Percentiles rank a stretch among this genome's conserved stretches.
Evolutionary conservation across 2,113 vertebrate genomes (phyloP).

Genomic region (Chitala chitala): DNA sequence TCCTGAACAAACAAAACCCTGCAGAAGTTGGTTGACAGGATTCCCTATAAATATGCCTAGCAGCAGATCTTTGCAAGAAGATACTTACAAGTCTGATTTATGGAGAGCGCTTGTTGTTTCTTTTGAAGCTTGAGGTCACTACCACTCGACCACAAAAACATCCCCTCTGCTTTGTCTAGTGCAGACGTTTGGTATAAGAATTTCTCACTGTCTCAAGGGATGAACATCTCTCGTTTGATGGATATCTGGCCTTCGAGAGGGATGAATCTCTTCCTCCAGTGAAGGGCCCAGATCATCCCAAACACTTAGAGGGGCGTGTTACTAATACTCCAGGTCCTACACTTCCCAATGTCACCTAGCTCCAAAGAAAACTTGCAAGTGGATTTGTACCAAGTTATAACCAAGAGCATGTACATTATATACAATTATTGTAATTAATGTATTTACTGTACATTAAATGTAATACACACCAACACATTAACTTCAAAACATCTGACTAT

Average conservation of each 20-base stretch:
- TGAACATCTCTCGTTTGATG: neutral
- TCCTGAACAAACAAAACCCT: slow-evolving; percentile 53
- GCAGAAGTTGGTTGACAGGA: neutral
- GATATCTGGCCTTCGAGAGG: neutral
- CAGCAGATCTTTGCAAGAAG: neutral
- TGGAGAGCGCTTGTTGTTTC: neutral
- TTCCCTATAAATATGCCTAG: neutral
- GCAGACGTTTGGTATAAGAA: neutral
- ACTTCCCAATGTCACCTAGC: too few relatives aligned
- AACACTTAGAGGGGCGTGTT: neutral
- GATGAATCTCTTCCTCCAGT: neutral
- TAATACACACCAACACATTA: too few relatives aligned
- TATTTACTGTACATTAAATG: too few relatives aligned
- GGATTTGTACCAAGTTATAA: too few relatives aligned
- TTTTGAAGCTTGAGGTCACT: too few relatives aligned
- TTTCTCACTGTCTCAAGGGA: neutral
- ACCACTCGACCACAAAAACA: neutral
- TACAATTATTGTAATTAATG: too few relatives aligned
- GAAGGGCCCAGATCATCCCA: neutral
- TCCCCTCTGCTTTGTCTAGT: neutral
- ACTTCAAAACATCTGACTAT: too few relatives aligned
- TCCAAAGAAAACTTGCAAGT: too few relatives aligned
- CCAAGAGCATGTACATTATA: too few relatives aligned
- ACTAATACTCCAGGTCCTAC: neutral
- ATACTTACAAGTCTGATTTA: neutral